Base-by-base conservation (phyloP, 2,113 vertebrate species). In the Platanista minor region DNA sequence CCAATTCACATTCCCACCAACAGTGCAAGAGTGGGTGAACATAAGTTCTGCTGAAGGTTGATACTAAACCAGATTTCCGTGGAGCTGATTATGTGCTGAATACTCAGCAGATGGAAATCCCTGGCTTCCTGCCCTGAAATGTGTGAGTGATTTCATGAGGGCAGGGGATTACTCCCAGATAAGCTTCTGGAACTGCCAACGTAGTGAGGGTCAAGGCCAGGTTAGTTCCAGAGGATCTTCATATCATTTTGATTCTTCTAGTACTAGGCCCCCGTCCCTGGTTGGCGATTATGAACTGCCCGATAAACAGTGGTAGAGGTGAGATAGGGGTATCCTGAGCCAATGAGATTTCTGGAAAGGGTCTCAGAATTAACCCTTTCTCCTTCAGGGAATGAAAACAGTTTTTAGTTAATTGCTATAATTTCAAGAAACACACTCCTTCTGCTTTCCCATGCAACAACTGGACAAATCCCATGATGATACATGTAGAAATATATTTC, bases 391-490 rank as follows among this genome's bases (percentile, higher is more conserved):
- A 80, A 46, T 91, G 7, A 64, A 96, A 95, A 85, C 43, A 52
- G 36, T 49, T 90, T 87, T 95, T 41, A 91, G 25, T 74, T 95
- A 88, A 96, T 93, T 87, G 46, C 71, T 94, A 14, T 80, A 91
- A 93, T 87, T 94, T 83, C 39, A 89, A 97, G 83, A 91, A 96
- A 83, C 23, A 25, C 5, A 85, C 15, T 90, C 33, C 8, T 71
- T 21, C 33, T 93, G 36, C 36, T 87, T 89, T 97, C 64, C 85
- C 57, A 71, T 75, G n/a, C 96, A 96, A 43, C 66, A 93, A 94
- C 43, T 95, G 81, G 59, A 87, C n/a, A 90, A 93, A 75, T 74
- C 91, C 93, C 83, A 92, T 87, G 33, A 83, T 69, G 82, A 84
- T 80, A 87, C 29, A 93, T 81, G 39, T 61, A 93, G 33, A 93